These are phyloP conservation scores for Dexiosoma caninum DNA, from an alignment of 2,888 invertebrate species.

Conservation along the genomic window DNA sequence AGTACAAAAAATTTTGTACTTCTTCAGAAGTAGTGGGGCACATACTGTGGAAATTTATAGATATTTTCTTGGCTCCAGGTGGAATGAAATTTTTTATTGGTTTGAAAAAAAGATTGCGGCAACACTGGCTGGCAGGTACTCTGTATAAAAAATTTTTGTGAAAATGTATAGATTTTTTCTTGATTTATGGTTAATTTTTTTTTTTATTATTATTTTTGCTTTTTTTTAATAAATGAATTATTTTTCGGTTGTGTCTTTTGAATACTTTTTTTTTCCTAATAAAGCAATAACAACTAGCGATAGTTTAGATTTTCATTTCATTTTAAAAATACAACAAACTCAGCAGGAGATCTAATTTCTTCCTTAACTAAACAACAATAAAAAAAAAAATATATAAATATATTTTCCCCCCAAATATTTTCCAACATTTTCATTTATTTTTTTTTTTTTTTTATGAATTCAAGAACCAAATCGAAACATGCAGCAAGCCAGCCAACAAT, in stretches of 20 bases:
- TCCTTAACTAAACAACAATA: constrained; percentile 6
- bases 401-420: constrained; percentile 54
- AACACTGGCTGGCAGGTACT: too few relatives aligned
- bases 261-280: neutral
- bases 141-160: too few relatives aligned
- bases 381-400: neutral
- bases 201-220: constrained; percentile 26
- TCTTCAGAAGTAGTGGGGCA: too few relatives aligned
- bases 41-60: too few relatives aligned
- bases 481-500: constrained; percentile 54
- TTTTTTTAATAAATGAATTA: constrained; percentile 49
- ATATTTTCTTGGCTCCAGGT: too few relatives aligned
- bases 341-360: constrained; percentile 63
- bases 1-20: too few relatives aligned
- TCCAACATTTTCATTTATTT: constrained; percentile 57
- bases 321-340: constrained; percentile 50
- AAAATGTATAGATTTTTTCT: neutral
- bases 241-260: constrained; percentile 41
- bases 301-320: constrained; percentile 30
- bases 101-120: too few relatives aligned
- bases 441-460: constrained; percentile 60
- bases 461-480: constrained; percentile 32
- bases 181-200: neutral
- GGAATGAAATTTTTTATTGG: too few relatives aligned
- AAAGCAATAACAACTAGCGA: constrained; percentile 16